Evolutionary conservation across 2,113 vertebrate species (phyloP), one percentile per base, ranked within the genome.

Genomic region (Smithornis capensis): DNA sequence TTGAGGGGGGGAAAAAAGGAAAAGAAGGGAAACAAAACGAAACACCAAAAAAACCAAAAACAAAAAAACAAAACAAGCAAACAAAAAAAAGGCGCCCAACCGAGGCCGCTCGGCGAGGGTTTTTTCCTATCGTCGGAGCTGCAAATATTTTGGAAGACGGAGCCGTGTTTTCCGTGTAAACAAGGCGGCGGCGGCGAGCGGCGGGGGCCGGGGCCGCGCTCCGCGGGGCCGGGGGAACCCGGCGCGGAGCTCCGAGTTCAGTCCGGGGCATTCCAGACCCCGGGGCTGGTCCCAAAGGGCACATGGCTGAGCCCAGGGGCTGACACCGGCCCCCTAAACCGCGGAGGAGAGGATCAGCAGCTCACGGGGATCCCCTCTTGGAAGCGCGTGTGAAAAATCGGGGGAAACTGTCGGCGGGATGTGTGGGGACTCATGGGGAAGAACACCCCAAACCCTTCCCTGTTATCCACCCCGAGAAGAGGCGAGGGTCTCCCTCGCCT

Each of bases 141-240:
- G 45, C 63, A 89, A 85, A 67, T 85, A 75, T 80, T 94, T 93
- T 95, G 81, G 87, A 93, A 93, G 87, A 65, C 65, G 87, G 57
- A 17, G 59, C 68, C 28, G 49, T 70, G 71, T 40, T 89, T 88
- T 92, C 86, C 49, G 47, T 45, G 68, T 86, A 86, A 94, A 89
- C 52, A 93, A 81, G 53, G 42, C n/a, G 52, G 77, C 62, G 70
- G 60, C 67, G 37, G 79, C 38, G 35, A 33, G 85, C 29, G 49
- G 37, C 55, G 37, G 38, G 50, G 18, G 21, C 24, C 29, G 52
- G 14, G 38, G 28, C 69, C n/a, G 63, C 14, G 25, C 78, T 70
- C 68, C 5, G 35, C 25, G 45, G 19, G 11, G 19, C 19, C 45
- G 22, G 35, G 23, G 10, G 2, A 1, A 28, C 19, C 35, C 19